Conservation (phyloP, 1,140 invertebrate species). For the Pseudomyrmex cubaensis region DNA sequence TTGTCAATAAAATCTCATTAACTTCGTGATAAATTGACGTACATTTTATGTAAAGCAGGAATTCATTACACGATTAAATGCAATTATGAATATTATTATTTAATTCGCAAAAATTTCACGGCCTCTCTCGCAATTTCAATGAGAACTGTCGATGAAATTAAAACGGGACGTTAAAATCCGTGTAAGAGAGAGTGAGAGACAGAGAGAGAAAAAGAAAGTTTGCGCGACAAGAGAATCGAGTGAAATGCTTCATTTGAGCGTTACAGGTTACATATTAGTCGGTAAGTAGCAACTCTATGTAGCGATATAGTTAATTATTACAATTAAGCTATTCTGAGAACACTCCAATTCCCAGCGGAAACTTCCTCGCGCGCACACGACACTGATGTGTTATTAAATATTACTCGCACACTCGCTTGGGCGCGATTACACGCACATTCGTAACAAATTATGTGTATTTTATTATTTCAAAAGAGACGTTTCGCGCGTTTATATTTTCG, state of each 20-base stretch:
- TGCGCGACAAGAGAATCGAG: neutral
- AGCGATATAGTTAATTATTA: conserved; percentile 49
- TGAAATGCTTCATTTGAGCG: conserved; percentile 30
- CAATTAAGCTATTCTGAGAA: conserved; percentile 53
- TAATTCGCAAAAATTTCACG: neutral
- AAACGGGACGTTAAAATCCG: conserved; percentile 20
- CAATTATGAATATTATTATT: neutral
- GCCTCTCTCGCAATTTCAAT: neutral
- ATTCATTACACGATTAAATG: neutral
- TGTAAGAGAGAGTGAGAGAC: too few relatives aligned
- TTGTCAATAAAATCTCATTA: too few relatives aligned
- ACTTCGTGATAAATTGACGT: neutral
- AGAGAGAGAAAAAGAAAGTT: conserved; percentile 26
- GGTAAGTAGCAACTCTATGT: conserved; percentile 56
- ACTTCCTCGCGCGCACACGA: conserved; percentile 11
- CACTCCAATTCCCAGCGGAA: conserved; percentile 13
- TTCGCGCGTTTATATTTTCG: too few relatives aligned
- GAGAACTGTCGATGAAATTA: conserved; percentile 40
- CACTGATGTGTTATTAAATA: neutral
- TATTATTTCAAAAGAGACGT: neutral
- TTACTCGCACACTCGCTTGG: conserved; percentile 19
- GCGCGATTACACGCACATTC: neutral
- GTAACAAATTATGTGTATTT: neutral
- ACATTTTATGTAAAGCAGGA: neutral
- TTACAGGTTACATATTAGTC: conserved; percentile 52